Evolutionary conservation across 1,140 invertebrate genomes (phyloP).

Genomic region (Calephelis nemesis): DNA sequence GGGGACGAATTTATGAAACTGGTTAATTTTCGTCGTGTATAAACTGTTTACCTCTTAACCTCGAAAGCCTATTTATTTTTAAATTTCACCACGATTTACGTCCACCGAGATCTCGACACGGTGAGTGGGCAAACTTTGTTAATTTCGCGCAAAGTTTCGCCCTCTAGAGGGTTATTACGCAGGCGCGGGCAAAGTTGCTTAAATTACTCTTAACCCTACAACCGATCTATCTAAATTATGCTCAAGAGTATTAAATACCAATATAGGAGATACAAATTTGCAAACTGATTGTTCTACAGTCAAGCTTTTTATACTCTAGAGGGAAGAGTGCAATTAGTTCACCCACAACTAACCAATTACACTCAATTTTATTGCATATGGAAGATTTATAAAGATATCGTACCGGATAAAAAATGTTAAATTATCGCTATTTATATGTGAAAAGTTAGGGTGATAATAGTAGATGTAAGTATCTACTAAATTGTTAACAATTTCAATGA

Average conservation of each 20-base stretch:
- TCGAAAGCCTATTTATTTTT: conserved; percentile 29
- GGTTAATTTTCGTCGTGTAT: conserved; percentile 5
- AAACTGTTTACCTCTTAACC: conserved; percentile 10
- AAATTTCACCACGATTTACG: conserved; percentile 43
- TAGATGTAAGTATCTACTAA: no score
- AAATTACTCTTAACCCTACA: conserved; percentile 29
- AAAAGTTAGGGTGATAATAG: no score
- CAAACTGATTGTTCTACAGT: not conserved
- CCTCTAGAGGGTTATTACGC: conserved; percentile 40
- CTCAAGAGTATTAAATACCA: not conserved
- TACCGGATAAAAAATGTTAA: no score
- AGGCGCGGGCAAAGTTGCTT: conserved; percentile 26
- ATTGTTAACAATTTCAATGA: no score
- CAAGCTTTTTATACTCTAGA: no score
- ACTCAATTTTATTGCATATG: no score
- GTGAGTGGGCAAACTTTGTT: conserved; percentile 43
- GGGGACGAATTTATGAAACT: conserved; percentile 2
- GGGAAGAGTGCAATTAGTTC: no score
- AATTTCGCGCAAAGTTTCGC: conserved; percentile 45
- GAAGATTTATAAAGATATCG: no score
- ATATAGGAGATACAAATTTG: not conserved
- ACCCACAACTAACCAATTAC: no score
- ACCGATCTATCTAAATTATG: conserved; percentile 25
- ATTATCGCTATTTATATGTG: no score
- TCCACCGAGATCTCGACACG: conserved; percentile 33